Evolutionary conservation across 2,113 vertebrate species (phyloP).

Genomic region (Numenius arquata): DNA sequence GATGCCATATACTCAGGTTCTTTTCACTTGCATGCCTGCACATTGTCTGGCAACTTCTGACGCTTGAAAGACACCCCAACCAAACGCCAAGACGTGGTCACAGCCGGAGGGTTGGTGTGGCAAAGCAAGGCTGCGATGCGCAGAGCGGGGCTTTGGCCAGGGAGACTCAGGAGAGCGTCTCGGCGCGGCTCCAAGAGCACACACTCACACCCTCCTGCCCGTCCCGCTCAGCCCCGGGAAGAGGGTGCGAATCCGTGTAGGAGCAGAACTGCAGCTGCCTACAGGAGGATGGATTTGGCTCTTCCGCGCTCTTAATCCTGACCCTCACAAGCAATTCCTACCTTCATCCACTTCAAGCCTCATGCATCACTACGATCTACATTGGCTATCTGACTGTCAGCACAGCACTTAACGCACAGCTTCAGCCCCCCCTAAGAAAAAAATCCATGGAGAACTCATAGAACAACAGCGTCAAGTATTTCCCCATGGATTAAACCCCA

Average conservation of each 20-base stretch:
- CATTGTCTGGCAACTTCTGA: conserved; percentile 6
- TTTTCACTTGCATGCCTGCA: background rate
- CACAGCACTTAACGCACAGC: background rate
- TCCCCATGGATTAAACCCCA: background rate
- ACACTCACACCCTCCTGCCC: background rate
- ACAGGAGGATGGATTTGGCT: background rate
- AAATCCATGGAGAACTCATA: background rate
- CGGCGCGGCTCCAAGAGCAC: background rate
- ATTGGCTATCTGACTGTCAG: background rate
- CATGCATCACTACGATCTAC: background rate
- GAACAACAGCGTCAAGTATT: background rate
- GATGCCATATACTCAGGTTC: background rate
- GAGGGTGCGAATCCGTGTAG: background rate
- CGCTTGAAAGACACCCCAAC: background rate
- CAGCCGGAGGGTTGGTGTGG: rapidly evolving
- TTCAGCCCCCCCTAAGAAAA: background rate
- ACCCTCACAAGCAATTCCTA: background rate
- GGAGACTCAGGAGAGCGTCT: background rate
- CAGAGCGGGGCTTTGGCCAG: background rate
- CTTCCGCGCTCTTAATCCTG: background rate
- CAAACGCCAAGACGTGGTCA: background rate
- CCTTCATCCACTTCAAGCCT: background rate
- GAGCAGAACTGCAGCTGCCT: background rate
- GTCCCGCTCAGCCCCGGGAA: background rate
- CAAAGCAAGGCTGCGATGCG: background rate